Conservation (phyloP, 2,888 invertebrate genomes). For the Oscheius onirici region DNA sequence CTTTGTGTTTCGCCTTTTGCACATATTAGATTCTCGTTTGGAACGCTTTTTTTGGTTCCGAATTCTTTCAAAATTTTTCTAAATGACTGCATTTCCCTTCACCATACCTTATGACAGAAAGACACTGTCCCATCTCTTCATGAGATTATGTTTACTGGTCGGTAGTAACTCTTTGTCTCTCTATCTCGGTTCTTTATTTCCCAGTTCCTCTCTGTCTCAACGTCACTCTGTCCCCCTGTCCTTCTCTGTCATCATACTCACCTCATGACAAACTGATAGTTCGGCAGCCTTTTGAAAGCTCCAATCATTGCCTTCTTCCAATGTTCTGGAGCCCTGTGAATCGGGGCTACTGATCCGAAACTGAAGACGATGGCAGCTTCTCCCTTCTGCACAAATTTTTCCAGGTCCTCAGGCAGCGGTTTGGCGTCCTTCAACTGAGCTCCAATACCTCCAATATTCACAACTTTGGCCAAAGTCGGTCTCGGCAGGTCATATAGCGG, state of each 20-base stretch:
- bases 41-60: too few relatives aligned
- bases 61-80: too few relatives aligned
- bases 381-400: slow-evolving; percentile 36
- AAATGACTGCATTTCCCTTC: too few relatives aligned
- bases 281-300: slow-evolving; percentile 41
- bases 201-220: too few relatives aligned
- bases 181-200: too few relatives aligned
- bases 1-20: too few relatives aligned
- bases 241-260: not conserved
- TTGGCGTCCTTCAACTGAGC: slow-evolving; percentile 46
- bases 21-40: too few relatives aligned
- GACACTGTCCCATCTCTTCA: too few relatives aligned
- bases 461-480: slow-evolving; percentile 54
- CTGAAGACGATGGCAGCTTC: slow-evolving; percentile 42
- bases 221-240: not conserved
- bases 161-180: too few relatives aligned
- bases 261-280: slow-evolving; percentile 49
- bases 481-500: slow-evolving; percentile 56
- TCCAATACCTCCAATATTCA: slow-evolving; percentile 61
- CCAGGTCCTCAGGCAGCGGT: slow-evolving; percentile 35
- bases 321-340: slow-evolving; percentile 30
- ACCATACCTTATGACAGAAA: too few relatives aligned
- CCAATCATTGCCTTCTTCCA: slow-evolving; percentile 33
- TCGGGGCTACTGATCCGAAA: slow-evolving; percentile 44
- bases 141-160: too few relatives aligned